These are phyloP conservation scores for Ormyrus pomaceus DNA, from an alignment of 2,888 invertebrate species.

Conservation along the genomic window DNA sequence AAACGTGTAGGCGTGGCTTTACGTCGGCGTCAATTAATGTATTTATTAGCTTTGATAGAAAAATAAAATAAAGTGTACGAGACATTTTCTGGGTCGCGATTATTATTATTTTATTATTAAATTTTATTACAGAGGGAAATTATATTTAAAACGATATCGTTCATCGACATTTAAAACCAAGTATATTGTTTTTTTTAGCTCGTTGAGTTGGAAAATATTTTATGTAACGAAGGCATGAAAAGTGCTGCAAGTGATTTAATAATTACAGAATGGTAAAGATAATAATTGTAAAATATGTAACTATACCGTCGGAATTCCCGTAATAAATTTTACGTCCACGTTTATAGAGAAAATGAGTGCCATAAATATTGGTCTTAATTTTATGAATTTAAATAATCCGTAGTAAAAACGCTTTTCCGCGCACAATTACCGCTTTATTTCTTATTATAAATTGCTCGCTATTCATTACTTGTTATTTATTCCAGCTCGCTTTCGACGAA, in stretches of 20 bases:
- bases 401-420: too few species aligned
- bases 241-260: too few species aligned
- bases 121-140: background rate
- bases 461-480: too few species aligned
- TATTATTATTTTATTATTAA: background rate
- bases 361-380: background rate
- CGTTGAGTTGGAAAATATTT: too few species aligned
- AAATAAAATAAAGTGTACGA: background rate
- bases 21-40: conserved; percentile 18
- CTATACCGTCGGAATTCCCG: background rate
- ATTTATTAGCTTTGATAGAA: conserved; percentile 31
- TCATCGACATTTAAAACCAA: background rate
- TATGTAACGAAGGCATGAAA: too few species aligned
- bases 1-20: conserved; percentile 14
- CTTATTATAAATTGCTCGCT: too few species aligned
- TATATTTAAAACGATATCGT: background rate
- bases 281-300: too few species aligned
- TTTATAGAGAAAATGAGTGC: background rate
- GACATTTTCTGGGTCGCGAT: background rate
- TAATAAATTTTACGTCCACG: background rate
- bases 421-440: too few species aligned
- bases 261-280: too few species aligned
- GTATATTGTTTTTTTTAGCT: background rate
- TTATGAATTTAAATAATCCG: background rate
- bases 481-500: background rate